These are phyloP conservation scores for Oxyruncus cristatus DNA, from an alignment of 2,113 vertebrate species.

Conservation along the genomic window DNA sequence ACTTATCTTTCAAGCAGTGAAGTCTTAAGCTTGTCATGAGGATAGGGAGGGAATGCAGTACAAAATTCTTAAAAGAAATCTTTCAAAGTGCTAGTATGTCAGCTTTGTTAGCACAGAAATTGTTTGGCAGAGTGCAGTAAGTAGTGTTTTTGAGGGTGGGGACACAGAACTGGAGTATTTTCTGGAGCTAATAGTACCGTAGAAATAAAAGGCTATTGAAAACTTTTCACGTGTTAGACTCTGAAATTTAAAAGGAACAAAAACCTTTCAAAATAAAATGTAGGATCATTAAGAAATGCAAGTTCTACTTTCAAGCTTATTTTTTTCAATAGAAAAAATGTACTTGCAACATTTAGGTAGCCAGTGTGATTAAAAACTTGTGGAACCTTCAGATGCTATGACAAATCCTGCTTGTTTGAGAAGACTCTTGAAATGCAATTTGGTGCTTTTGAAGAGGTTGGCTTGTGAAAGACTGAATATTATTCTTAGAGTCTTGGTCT, in stretches of 20 bases:
- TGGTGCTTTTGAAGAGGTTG: neutral
- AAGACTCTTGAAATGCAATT: neutral
- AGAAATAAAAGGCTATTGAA: neutral
- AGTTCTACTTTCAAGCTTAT: neutral
- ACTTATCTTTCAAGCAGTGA: neutral
- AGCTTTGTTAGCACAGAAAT: neutral
- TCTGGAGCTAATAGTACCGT: neutral
- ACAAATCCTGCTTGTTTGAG: neutral
- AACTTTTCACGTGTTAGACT: neutral
- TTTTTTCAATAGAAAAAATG: neutral
- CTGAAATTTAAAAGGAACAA: neutral
- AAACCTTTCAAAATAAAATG: neutral
- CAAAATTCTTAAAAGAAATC: neutral
- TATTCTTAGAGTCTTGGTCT: neutral
- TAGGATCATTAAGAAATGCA: neutral
- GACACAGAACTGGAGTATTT: neutral
- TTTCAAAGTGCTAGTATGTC: neutral
- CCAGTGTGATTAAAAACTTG: neutral
- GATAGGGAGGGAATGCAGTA: neutral
- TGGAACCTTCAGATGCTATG: neutral
- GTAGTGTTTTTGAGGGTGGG: neutral
- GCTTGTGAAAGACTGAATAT: neutral
- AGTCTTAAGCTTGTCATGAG: neutral
- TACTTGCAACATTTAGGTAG: fast-evolving
- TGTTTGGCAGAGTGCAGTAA: neutral